Base-by-base conservation (phyloP, 2,888 invertebrate genomes). In the Orthosia gracilis region DNA sequence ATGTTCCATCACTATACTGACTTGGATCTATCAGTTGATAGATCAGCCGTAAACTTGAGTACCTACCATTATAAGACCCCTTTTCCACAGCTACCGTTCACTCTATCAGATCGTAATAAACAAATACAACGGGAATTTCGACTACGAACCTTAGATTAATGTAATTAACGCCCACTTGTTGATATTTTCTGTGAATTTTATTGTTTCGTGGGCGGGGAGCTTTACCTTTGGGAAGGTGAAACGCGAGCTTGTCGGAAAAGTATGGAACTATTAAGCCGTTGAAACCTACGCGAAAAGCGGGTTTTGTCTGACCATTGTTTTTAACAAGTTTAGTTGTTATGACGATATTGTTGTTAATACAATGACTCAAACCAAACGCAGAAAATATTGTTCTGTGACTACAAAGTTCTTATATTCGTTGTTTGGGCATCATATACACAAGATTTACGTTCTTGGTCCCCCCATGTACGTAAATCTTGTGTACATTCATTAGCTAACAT, bases 91-190 rank as follows among this genome's bases (percentile, higher is more conserved):
- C 92, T 91, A 90, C 92, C 81, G 92, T 89, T 45, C 62, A 79
- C 85, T 84, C 69, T 90, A 91, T 90, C 88, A 84, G 90, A 90
- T 89, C 71, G 85, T 87, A 85, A 91, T 90, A 91, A 90, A 90
- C 89, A 88, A 91, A 91, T 82, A 89, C 83, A 90, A 91, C 90
- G 91, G 92, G 90, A 80, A 90, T 90, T 91, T 92, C 92, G 90
- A 92, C 83, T 68, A 84, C 80, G 76, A 67, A 80, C 87, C 82
- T 87, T 87, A 87, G 80, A 89, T 91, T 90, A 88, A 85, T 86
- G 88, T 91, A 91, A 93, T 93, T 92, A 92, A 92, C 93, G 90
- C 91, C 91, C 91, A 92, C 93, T 69, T 72, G 77, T 66, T 76
- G 73, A 67, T 76, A 76, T 71, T 76, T 70, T 85, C 69, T 76